Conservation (phyloP, 2,797 vertebrate species). For the Betta splendens region DNA sequence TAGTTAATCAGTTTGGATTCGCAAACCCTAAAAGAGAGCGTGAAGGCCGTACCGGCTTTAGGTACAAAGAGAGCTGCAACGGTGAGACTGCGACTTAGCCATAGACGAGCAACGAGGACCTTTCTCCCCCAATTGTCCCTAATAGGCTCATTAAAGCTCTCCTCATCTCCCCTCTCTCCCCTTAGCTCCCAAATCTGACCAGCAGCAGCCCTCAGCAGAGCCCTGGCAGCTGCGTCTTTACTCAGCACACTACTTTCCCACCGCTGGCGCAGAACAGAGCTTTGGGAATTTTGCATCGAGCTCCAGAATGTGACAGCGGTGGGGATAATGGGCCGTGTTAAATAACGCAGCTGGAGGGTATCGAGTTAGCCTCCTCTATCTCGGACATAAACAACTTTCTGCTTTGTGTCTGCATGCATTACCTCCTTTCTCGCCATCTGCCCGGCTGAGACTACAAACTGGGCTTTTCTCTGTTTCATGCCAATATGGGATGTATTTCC, state of each 20-base stretch:
- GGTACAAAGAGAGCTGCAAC: constrained; percentile 26
- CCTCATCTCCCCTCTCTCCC: constrained; percentile 29
- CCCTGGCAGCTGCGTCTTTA: constrained; percentile 66
- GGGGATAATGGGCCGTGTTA: constrained; percentile 68
- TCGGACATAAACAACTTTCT: constrained; percentile 39
- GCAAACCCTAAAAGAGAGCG: constrained; percentile 1
- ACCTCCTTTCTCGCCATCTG: constrained; percentile 11
- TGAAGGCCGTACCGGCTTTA: neutral
- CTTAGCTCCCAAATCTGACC: constrained; percentile 41
- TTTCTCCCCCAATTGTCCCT: constrained; percentile 53
- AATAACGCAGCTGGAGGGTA: constrained; percentile 67
- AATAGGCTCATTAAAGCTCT: constrained; percentile 61
- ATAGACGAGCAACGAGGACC: constrained; percentile 41
- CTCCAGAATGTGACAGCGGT: constrained; percentile 51
- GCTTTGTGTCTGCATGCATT: constrained; percentile 32
- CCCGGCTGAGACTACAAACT: constrained; percentile 3
- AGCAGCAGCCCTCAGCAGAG: constrained; percentile 55
- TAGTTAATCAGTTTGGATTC: too few relatives aligned
- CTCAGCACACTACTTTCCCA: constrained; percentile 64
- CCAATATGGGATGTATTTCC: constrained; percentile 6
- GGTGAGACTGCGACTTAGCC: constrained; percentile 27
- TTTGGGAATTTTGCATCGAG: constrained; percentile 59
- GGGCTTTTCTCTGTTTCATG: constrained; percentile 10
- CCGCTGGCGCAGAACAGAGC: constrained; percentile 51
- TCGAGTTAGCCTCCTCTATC: constrained; percentile 52